Base-by-base conservation (phyloP, 2,113 vertebrate genomes). In the Melanerpes aurifrons region DNA sequence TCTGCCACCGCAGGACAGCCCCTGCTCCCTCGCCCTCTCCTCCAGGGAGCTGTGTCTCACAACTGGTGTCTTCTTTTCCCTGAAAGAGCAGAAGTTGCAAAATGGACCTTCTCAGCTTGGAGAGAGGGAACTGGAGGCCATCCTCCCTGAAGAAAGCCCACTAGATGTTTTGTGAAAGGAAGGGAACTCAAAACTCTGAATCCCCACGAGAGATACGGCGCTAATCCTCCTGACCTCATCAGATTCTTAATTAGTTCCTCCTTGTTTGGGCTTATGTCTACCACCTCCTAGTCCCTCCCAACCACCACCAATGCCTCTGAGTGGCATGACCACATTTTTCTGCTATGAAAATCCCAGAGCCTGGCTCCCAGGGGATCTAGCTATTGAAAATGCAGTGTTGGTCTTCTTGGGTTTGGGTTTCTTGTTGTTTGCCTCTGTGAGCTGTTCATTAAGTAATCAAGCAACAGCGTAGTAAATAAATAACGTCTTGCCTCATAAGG, bases 391-490 rank as follows among this genome's bases (percentile, higher is more conserved):
- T 86, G 35, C 80, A 66, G 40, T 25, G 28, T 69, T 73, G 59
- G 57, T 74, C 72, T 61, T 77, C 61, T 82, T 86, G 66, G 69
- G 48, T 77, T 87, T 83, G 78, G 50, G 29, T 94, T 91, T 95
- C 86, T 89, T 81, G 73, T 90, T 92, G 45, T 91, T 93, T 87
- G 72, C 43, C 82, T 96, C 86, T 92, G 76, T 75, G n/a, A 92
- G 80, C 82, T 83, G 64, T 53, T 92, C 75, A 92, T 83, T 90
- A 93, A 94, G 67, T 88, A 96, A 85, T 82, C 89, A 89, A 87
- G 87, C 72, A 94, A 32, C 50, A 62, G 45, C 58, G 15, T n/a
- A 50, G 62, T 81, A 87, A 92, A 91, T 75, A 93, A 94, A 91
- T 94, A 81, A 86, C 22, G 12, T 66, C 84, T 92, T 93, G 67